phyloP scores from a whole-genome alignment of 2,113 vertebrate genomes.

The Lepus americanus region DNA sequence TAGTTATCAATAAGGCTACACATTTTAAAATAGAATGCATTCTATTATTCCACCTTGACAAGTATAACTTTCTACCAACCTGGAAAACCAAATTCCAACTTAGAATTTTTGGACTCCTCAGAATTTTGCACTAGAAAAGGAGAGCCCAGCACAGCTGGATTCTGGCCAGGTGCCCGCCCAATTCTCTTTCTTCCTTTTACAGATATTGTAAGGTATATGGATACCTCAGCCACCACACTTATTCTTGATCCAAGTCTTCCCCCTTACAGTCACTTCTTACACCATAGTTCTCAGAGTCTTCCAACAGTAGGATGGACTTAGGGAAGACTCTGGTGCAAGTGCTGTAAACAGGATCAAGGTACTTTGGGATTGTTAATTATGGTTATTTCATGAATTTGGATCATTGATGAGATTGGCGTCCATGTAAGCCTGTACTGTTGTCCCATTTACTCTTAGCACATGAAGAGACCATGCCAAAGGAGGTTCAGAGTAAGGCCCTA shows the following conservation, averaged over 20 bases:
- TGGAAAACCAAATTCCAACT: background rate
- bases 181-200: background rate
- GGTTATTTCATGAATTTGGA: background rate
- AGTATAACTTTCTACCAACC: slow-evolving; percentile 1
- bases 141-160: background rate
- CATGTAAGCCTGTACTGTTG: background rate
- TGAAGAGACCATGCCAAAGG: background rate
- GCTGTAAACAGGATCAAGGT: background rate
- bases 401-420: background rate
- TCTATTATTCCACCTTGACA: background rate
- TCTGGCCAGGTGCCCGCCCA: background rate
- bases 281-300: background rate
- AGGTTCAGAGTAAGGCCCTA: background rate
- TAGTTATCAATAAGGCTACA: slow-evolving; percentile 13
- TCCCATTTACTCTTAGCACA: background rate
- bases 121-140: slow-evolving; percentile 31
- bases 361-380: background rate
- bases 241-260: background rate
- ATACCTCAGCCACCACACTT: background rate
- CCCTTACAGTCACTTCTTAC: background rate
- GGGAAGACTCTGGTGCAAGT: background rate
- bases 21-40: slow-evolving; percentile 6
- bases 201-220: background rate
- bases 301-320: background rate
- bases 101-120: background rate